Evolutionary conservation across 2,888 invertebrate genomes (phyloP).

Genomic region (Gastracanthus pulcherrimus): DNA sequence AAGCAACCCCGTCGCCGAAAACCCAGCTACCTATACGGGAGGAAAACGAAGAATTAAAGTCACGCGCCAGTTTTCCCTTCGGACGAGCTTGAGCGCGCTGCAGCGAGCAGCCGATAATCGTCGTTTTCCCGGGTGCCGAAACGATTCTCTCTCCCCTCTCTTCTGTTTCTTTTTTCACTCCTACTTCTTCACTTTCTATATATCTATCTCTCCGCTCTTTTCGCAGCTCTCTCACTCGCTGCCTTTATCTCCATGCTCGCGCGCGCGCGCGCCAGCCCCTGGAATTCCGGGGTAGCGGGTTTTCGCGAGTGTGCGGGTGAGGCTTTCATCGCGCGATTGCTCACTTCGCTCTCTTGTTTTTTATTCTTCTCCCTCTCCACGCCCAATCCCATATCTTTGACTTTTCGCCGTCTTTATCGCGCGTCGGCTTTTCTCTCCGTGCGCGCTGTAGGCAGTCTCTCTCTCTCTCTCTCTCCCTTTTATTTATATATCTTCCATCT

Average conservation of each 20-base stretch:
- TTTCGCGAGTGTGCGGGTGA: neutral
- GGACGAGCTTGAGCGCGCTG: neutral
- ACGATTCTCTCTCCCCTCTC: neutral
- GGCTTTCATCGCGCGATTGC: slow-evolving; percentile 31
- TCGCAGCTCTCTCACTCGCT: neutral
- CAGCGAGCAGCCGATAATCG: slow-evolving; percentile 38
- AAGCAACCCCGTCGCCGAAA: no score
- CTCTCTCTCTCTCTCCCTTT: neutral
- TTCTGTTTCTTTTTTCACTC: neutral
- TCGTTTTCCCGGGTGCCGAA: slow-evolving; percentile 27
- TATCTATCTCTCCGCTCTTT: slow-evolving; percentile 5
- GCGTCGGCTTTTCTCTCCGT: neutral
- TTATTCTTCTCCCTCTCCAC: neutral
- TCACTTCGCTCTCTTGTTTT: neutral
- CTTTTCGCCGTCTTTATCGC: slow-evolving; percentile 37
- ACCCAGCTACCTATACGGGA: no score
- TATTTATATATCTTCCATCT: neutral
- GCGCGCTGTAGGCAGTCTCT: neutral
- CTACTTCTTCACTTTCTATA: neutral
- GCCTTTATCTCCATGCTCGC: slow-evolving; percentile 26
- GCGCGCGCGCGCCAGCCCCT: no score
- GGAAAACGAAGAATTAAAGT: slow-evolving; percentile 43
- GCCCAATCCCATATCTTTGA: slow-evolving; percentile 10
- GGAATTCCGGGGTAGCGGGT: slow-evolving; percentile 25
- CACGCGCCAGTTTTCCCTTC: slow-evolving; percentile 6